Conservation (phyloP, 2,797 vertebrate species). For the Xenentodon cancila region DNA sequence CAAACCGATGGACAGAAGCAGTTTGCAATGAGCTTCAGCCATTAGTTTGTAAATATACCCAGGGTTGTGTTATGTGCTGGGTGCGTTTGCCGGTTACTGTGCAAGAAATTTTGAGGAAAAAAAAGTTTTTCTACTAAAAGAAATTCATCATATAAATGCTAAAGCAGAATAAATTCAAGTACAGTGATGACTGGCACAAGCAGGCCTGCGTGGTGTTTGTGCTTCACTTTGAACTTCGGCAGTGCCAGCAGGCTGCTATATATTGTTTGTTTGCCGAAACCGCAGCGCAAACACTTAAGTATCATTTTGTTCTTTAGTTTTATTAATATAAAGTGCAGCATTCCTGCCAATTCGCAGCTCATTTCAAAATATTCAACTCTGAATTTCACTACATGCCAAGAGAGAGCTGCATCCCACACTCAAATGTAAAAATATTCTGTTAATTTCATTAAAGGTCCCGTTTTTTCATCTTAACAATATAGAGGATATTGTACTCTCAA, state of each 20-base stretch:
- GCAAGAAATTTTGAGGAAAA: not conserved
- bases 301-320: conserved; percentile 22
- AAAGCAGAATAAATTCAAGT: conserved; percentile 4
- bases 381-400: conserved; percentile 27
- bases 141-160: conserved; percentile 4
- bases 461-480: no score
- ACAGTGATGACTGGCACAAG: conserved; percentile 16
- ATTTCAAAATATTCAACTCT: conserved; percentile 22
- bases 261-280: conserved; percentile 30
- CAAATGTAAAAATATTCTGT: conserved; percentile 1
- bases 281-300: conserved; percentile 23
- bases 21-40: no score
- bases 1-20: not conserved
- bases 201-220: not conserved
- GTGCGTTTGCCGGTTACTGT: not conserved
- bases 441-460: no score
- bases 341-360: conserved; percentile 29
- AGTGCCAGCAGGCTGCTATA: conserved; percentile 18
- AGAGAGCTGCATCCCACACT: conserved; percentile 24
- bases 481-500: no score
- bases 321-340: conserved; percentile 21
- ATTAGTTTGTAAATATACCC: no score
- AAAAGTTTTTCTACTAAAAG: not conserved
- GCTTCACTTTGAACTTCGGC: conserved; percentile 20
- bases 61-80: not conserved